phyloP scores from a whole-genome alignment of 1,140 invertebrate genomes.

The Doryteuthis pealeii region DNA sequence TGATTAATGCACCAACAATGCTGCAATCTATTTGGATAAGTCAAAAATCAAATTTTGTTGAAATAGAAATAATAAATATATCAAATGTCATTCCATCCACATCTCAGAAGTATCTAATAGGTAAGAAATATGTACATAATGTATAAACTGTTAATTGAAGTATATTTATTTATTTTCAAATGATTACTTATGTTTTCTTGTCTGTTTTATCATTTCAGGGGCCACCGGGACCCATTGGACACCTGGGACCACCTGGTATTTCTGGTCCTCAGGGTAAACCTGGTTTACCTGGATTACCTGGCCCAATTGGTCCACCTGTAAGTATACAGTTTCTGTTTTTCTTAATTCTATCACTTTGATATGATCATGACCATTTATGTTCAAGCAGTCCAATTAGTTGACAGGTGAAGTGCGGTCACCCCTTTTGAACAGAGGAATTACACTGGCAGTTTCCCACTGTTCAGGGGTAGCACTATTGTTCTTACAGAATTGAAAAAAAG shows the following conservation, averaged over 20 bases:
- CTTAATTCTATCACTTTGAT: no score
- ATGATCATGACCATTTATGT: slow-evolving; percentile 26
- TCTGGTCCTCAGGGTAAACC: slow-evolving; percentile 71
- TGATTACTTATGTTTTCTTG: background rate
- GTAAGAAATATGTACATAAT: no score
- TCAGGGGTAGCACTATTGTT: background rate
- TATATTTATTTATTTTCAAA: background rate
- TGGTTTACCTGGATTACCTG: slow-evolving; percentile 72
- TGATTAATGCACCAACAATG: no score
- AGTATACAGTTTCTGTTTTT: background rate
- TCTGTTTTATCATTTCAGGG: slow-evolving; percentile 16
- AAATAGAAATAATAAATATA: no score
- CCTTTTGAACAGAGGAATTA: no score
- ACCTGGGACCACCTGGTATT: slow-evolving; percentile 70
- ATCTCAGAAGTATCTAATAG: no score
- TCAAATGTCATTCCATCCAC: no score
- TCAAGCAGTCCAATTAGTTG: no score
- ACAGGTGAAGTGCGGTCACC: no score
- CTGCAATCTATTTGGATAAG: no score
- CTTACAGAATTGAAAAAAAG: background rate
- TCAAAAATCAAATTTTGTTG: no score
- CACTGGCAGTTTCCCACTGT: slow-evolving; percentile 1
- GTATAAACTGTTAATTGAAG: no score
- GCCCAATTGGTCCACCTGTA: slow-evolving; percentile 67
- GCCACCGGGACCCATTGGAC: slow-evolving; percentile 70